phyloP scores from a whole-genome alignment of 2,113 vertebrate genomes.

The Cephalopholis sonnerati region DNA sequence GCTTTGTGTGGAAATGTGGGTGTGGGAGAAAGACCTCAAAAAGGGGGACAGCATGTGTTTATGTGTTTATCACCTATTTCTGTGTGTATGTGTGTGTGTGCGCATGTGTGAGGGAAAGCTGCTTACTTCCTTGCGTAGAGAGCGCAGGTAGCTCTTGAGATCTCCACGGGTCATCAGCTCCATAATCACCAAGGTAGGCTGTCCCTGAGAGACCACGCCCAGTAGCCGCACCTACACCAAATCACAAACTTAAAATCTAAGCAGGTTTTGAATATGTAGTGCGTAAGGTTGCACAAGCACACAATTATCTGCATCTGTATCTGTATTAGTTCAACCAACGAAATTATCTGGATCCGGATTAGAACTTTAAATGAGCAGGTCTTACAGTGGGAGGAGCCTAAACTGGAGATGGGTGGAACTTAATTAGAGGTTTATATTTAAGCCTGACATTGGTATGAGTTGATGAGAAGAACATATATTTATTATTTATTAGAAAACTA shows the following conservation, averaged over 20 bases:
- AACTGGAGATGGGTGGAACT: too few species aligned
- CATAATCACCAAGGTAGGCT: conserved; percentile 99
- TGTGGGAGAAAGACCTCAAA: background rate
- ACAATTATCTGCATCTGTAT: too few species aligned
- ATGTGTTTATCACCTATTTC: background rate
- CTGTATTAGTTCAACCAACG: too few species aligned
- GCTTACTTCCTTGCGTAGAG: conserved; percentile 92
- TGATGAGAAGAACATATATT: too few species aligned
- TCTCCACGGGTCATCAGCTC: conserved; percentile 99
- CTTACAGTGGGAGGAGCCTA: too few species aligned
- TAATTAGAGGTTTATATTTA: too few species aligned
- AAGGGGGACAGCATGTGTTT: background rate
- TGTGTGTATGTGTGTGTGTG: conserved; percentile 13
- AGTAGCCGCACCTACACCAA: conserved; percentile 93
- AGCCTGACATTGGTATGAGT: too few species aligned
- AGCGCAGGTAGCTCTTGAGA: conserved; percentile 97
- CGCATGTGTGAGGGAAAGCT: conserved; percentile 4
- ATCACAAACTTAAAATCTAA: conserved; percentile 37
- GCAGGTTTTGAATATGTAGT: background rate
- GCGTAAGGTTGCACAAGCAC: too few species aligned
- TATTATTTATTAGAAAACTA: too few species aligned
- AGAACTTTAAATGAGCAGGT: too few species aligned
- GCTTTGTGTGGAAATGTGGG: background rate
- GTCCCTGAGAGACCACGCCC: conserved; percentile 98
- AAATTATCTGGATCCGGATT: too few species aligned